Evolutionary conservation across 2,113 vertebrate species (phyloP), one percentile per base, ranked within the genome.

Genomic region (Cottus gobio): DNA sequence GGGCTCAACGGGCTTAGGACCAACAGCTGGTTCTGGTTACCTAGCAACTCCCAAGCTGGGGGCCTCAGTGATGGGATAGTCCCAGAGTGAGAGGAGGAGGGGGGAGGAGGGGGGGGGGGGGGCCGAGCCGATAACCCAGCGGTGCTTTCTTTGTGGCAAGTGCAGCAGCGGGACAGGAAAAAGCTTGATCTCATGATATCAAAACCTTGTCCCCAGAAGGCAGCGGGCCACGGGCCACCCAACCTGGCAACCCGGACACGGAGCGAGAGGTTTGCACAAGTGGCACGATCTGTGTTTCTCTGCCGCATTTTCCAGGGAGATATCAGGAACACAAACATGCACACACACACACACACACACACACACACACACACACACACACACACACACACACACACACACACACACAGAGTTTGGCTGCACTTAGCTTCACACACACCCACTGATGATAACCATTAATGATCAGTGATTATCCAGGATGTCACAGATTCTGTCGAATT

Each of bases 21-120:
- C 92, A 93, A 93, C 93, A 94, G 93, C 92, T 94, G 94, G 92
- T 92, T 94, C 81, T 90, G 90, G 94, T 94, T 94, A 93, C 93
- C 90, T 94, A 93, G 94, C 93, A 94, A 94, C 93, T 88, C 89
- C 87, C 88, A 92, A 92, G 89, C 89, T 89, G 88, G 83, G 90
- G 88, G 85, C 67, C 86, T 80, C 64, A 48, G 80, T 61, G 77
- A 77, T 80, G 87, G 86, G 85, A 83, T 79, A 54, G 88, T 86
- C 79, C 37, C 28, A 75, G 71, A 74, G 74, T 37, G 52, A 71
- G 65, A 69, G 69, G 58, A 64, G 71, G 72, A 44, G 58, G 24
- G 7, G 54, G 54, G 2, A 24, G 12, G 7, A 24, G 48, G 10
- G 48, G 72, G 63, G 42, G 58, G 34, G 34, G 34, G 79, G 60